These are phyloP conservation scores for Melanotaenia pygmaea DNA, from an alignment of 2,797 vertebrate species.

Conservation along the genomic window DNA sequence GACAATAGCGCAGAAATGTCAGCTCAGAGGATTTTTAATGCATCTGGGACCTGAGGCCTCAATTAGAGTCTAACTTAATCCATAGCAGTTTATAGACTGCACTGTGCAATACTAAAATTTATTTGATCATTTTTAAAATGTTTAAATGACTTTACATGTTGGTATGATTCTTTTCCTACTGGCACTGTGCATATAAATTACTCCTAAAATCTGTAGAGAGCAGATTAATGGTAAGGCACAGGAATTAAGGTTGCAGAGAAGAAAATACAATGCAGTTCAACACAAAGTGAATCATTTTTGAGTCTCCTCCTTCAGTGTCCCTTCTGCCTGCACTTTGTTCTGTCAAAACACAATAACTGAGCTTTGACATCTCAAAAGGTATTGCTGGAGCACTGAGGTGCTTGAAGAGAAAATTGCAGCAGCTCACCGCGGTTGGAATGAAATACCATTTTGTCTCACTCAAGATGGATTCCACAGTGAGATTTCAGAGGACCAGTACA, in stretches of 20 bases:
- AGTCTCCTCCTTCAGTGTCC: constrained; percentile 54
- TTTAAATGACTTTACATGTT: constrained; percentile 19
- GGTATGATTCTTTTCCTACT: constrained; percentile 26
- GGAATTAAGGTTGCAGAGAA: constrained; percentile 43
- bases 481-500: constrained; percentile 77
- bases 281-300: constrained; percentile 62
- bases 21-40: constrained; percentile 44
- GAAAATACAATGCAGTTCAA: constrained; percentile 59
- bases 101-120: background rate
- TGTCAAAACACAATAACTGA: constrained; percentile 76
- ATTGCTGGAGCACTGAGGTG: constrained; percentile 73
- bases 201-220: constrained; percentile 29
- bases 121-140: constrained; percentile 1
- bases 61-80: constrained; percentile 53
- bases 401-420: constrained; percentile 79
- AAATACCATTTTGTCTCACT: constrained; percentile 81
- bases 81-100: constrained; percentile 27
- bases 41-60: constrained; percentile 44
- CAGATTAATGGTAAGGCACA: constrained; percentile 50
- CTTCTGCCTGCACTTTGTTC: constrained; percentile 63
- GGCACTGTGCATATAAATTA: constrained; percentile 24
- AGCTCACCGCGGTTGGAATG: constrained; percentile 75
- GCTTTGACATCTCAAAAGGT: constrained; percentile 79
- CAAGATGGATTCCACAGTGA: constrained; percentile 83
- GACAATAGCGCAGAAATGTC: constrained; percentile 53